Conservation (phyloP, 2,797 vertebrate genomes). For the Cossypha caffra region DNA sequence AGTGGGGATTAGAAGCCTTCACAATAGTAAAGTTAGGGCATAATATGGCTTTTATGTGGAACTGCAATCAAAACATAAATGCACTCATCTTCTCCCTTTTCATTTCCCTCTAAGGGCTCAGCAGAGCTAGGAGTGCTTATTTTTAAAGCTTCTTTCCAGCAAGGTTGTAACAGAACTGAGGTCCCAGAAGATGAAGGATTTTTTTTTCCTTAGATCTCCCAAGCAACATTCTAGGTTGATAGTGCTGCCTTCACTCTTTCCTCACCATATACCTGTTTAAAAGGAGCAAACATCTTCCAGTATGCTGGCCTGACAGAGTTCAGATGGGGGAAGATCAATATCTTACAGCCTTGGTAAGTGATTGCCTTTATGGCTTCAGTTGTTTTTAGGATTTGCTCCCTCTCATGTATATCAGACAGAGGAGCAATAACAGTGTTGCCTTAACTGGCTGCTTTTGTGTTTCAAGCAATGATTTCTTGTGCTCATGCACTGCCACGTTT, state of each 20-base stretch:
- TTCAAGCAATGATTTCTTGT: not conserved
- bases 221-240: conserved; percentile 20
- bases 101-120: not conserved
- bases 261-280: conserved; percentile 24
- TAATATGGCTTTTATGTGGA: not conserved
- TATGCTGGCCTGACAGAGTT: not conserved
- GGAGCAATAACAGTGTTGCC: not conserved
- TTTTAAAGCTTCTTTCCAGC: conserved; percentile 26
- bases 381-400: conserved; percentile 32
- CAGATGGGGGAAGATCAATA: conserved; percentile 27
- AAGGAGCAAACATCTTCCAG: conserved; percentile 34
- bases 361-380: conserved; percentile 22
- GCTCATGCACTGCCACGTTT: not conserved
- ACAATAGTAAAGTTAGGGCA: not conserved
- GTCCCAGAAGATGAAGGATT: conserved; percentile 15
- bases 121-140: not conserved
- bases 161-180: not conserved
- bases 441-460: not conserved
- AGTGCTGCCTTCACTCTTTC: conserved; percentile 10
- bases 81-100: not conserved
- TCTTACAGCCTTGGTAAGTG: conserved; percentile 23
- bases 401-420: not conserved
- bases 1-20: not conserved
- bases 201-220: conserved; percentile 25
- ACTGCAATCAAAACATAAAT: conserved; percentile 5